These are phyloP conservation scores for Typhlomys cinereus DNA, from an alignment of 2,113 vertebrate species.

Conservation along the genomic window DNA sequence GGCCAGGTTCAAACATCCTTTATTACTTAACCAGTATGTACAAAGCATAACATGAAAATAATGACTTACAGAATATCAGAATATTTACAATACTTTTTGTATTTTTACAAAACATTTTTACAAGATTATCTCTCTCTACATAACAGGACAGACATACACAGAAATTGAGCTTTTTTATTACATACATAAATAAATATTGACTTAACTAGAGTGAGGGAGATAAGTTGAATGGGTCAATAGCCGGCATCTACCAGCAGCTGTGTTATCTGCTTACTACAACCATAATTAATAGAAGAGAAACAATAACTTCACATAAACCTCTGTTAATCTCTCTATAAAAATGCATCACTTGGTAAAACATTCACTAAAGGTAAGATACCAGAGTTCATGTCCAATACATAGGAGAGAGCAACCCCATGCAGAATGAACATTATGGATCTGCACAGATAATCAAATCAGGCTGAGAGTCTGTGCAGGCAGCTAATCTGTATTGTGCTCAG, in stretches of 20 bases:
- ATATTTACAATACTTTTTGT: constrained; percentile 93
- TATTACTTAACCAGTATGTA: constrained; percentile 95
- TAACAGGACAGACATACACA: constrained; percentile 84
- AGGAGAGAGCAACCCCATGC: constrained; percentile 90
- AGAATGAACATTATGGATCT: constrained; percentile 83
- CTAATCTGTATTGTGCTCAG: constrained; percentile 83
- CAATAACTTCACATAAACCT: constrained; percentile 87
- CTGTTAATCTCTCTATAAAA: constrained; percentile 90
- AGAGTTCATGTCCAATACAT: constrained; percentile 88
- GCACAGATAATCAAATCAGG: constrained; percentile 88
- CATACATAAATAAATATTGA: constrained; percentile 98
- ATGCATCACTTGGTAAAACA: constrained; percentile 88
- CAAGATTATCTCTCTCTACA: constrained; percentile 85
- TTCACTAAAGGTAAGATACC: constrained; percentile 88
- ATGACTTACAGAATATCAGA: constrained; percentile 88
- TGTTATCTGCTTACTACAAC: constrained; percentile 85
- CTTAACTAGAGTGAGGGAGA: constrained; percentile 87
- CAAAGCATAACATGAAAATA: constrained; percentile 92
- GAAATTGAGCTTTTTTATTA: constrained; percentile 87
- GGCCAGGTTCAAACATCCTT: constrained; percentile 85
- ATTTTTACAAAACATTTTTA: constrained; percentile 93
- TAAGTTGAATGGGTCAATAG: too few species aligned
- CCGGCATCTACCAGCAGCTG: constrained; percentile 83
- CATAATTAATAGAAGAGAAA: constrained; percentile 87
- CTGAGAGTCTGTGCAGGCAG: constrained; percentile 86